Base-by-base conservation (phyloP, 2,797 vertebrate species). In the Apogon hyalosoma region DNA sequence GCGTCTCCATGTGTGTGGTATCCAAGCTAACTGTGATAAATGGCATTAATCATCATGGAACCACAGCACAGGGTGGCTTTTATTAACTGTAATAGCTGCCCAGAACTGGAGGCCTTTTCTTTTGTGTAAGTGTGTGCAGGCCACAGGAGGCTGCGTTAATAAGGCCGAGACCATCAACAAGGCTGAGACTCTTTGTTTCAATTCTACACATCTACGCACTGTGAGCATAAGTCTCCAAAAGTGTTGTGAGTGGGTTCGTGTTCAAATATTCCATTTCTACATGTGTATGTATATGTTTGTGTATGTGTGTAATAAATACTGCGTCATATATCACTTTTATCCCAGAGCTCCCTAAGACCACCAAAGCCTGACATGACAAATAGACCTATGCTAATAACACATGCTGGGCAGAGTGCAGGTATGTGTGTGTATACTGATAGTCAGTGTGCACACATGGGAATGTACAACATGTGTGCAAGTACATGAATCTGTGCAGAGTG, bases 11-110 rank as follows among this genome's bases (percentile, higher is more conserved):
- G 73, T 59, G 54, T 53, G 73, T 24, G 54, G 72, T 50, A 50
- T 59, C 45, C 21, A 48, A n/a, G 50, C 63, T 77, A 80, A 85
- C 79, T 69, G 67, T 88, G 86, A 89, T 83, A 78, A 87, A 91
- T 9, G 50, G 87, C 85, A 78, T 87, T 90, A 91, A 89, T 90
- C 81, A 75, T 75, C 47, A 58, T 51, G 56, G 59, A 79, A 61
- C 76, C 45, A 53, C 71, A 58, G 78, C 73, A 31, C 73, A 79
- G 75, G 76, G 75, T 73, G 54, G 67, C 39, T 83, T 87, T 88
- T 83, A 90, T 87, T 85, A 84, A 85, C 80, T 73, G 46, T 75
- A 83, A 88, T 77, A 77, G 73, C 60, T 71, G 75, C 56, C 67
- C 59, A 69, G 58, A 72, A 75, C 73, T 65, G 63, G 54, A 38